Base-by-base conservation (phyloP, 1,140 invertebrate genomes). In the Euura lappo region DNA sequence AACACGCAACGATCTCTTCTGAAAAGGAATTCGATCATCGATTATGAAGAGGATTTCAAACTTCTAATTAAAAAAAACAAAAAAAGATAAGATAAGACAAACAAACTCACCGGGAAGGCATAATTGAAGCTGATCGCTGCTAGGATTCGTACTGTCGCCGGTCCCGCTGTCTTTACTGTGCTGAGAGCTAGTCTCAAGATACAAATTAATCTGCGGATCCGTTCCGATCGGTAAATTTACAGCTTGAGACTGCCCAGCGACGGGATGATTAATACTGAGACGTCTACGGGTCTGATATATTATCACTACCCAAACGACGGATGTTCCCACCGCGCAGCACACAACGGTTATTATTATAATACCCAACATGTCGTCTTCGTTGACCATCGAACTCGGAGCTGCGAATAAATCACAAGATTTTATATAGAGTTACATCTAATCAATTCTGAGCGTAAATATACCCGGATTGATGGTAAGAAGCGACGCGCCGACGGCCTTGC, bases 271-370 rank as follows among this genome's bases (percentile, higher is more conserved):
- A 4, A 71, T 79, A 79, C 89, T 89, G 79, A 91, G 88, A 11
- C 91, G 89, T 83, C 92, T 92, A 69, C 93, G 87, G 2, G 95
- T 95, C 79, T 96, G 94, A 83, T 97, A 97, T 78, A 98, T 97
- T 72, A 98, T 94, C 5, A 96, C 92, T 8, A 97, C 95, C 96
- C 96, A 98, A 44, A 97, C 91, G 8, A 97, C 90, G 0, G 96
- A 98, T 3, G 96, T 97, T 4, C 93, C 91, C 13, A 98, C 94
- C 46, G 96, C 93, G 84, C 96, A 97, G 84, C 95, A 95, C 44
- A 97, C 95, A 0, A 97, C 93, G 2, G 95, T 94, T 71, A 98
- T 96, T 76, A 97, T 93, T 77, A 97, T 94, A 72, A 97, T 93
- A 65, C 95, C 95, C 65, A 94, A 90, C 80, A 95, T 94, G 75